Base-by-base conservation (phyloP, 2,888 invertebrate genomes). In the Leucoptera coffeella region DNA sequence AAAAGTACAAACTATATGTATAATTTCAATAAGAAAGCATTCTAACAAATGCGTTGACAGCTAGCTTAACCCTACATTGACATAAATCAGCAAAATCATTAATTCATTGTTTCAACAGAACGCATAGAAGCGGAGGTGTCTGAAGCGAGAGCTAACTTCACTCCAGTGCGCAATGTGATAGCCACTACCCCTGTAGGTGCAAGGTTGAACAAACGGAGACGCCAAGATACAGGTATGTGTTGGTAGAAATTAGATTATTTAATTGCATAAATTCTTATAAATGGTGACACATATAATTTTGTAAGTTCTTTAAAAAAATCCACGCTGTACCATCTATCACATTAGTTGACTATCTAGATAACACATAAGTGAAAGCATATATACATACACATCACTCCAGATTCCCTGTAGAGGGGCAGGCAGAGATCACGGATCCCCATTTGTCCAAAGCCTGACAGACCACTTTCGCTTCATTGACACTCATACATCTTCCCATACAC, bases 211-310 rank as follows among this genome's bases (percentile, higher is more conserved):
- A 64, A 61, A 36, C 38, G 62, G 29, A 36, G 51, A 0, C 41
- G 60, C 4, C 57, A 56, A 25, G 67, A 67, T 30, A 60, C 65
- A n/a, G n/a, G n/a, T n/a, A n/a, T n/a, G n/a, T n/a, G n/a, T n/a
- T n/a, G n/a, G n/a, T n/a, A n/a, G 20, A 64, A 65, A 60, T 38
- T 11, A 21, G 21, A 11, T 21, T 23, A 23, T 12, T 13, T 12
- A n/a, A 22, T 22, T 22, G 7, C 10, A 8, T 22, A n/a, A 5
- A 23, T 8, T 4, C 15, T 4, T 23, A 4, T 13, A 12, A 9
- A 4, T 23, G n/a, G 23, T 12, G 13, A 8, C 13, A 9, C 7
- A 6, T 23, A 23, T 23, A n/a, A n/a, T n/a, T n/a, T n/a, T n/a
- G n/a, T n/a, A n/a, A n/a, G n/a, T n/a, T n/a, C n/a, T n/a, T n/a